Percentiles rank a stretch among this genome's conserved stretches.
These are phyloP conservation scores for Dimorphilus gyrociliatus DNA, from an alignment of 2,888 invertebrate species.

Conservation along the genomic window DNA sequence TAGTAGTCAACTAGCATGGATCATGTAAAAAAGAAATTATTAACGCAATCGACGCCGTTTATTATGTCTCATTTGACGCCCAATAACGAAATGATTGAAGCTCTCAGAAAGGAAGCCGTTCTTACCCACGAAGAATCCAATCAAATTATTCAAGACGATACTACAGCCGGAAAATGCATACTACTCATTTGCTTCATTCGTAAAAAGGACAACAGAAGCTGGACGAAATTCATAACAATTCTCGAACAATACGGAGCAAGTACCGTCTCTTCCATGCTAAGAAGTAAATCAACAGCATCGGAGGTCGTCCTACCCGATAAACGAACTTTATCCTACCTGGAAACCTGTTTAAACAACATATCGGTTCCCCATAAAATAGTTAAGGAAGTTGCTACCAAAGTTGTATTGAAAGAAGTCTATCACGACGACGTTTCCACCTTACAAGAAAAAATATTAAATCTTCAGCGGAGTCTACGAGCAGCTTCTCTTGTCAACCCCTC, in stretches of 20 bases:
- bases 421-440: slow-evolving; percentile 6
- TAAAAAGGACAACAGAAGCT: slow-evolving; percentile 8
- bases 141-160: too few species aligned
- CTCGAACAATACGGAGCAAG: slow-evolving; percentile 5
- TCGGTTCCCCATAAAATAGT: slow-evolving; percentile 1
- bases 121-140: slow-evolving; percentile 10
- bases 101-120: slow-evolving; percentile 5
- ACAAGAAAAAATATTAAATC: slow-evolving; percentile 5
- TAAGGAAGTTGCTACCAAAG: slow-evolving; percentile 4
- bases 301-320: slow-evolving; percentile 5
- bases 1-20: too few species aligned
- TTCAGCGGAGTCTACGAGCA: slow-evolving; percentile 4
- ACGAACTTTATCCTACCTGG: slow-evolving; percentile 5
- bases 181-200: slow-evolving; percentile 10
- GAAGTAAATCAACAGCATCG: slow-evolving; percentile 1
- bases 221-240: slow-evolving; percentile 6
- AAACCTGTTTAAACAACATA: slow-evolving; percentile 3
- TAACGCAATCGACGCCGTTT: slow-evolving; percentile 9
- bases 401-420: slow-evolving; percentile 7
- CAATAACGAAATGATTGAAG: slow-evolving; percentile 6
- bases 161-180: slow-evolving; percentile 8
- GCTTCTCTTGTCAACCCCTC: too few species aligned
- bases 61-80: slow-evolving; percentile 8
- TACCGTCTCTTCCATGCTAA: slow-evolving; percentile 2
- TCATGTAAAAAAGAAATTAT: slow-evolving; percentile 8